Conservation (phyloP, 2,797 vertebrate species). For the Anguilla anguilla region DNA sequence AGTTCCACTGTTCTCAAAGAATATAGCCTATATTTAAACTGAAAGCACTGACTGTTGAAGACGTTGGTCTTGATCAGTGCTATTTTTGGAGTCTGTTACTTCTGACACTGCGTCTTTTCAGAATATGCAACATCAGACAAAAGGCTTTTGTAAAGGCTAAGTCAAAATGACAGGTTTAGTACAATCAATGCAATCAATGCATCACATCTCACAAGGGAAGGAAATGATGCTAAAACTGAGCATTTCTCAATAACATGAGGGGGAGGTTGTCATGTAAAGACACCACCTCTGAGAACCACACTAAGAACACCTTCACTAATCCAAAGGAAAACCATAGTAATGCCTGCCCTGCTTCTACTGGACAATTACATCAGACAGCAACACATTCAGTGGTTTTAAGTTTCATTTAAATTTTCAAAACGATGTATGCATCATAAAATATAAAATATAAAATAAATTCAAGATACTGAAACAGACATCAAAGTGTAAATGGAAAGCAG, state of each 20-base stretch:
- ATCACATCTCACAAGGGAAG: background rate
- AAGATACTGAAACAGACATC: background rate
- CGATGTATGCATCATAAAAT: background rate
- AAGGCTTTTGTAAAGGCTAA: background rate
- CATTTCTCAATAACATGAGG: background rate
- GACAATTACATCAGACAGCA: background rate
- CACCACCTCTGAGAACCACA: background rate
- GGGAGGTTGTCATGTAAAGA: background rate
- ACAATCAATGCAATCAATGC: background rate
- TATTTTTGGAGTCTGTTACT: too few relatives aligned
- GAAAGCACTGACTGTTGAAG: too few relatives aligned
- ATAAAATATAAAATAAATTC: background rate
- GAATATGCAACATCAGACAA: background rate
- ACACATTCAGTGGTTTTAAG: background rate
- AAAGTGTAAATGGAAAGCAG: background rate
- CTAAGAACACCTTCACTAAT: background rate
- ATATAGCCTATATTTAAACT: too few relatives aligned
- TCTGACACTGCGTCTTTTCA: too few relatives aligned
- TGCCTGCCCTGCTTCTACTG: background rate
- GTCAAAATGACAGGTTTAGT: background rate
- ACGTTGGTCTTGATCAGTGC: too few relatives aligned
- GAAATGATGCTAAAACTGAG: background rate
- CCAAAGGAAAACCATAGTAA: background rate
- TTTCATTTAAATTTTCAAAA: background rate
- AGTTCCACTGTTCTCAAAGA: too few relatives aligned